Conservation (phyloP, 2,797 vertebrate genomes). For the Scyliorhinus canicula region DNA sequence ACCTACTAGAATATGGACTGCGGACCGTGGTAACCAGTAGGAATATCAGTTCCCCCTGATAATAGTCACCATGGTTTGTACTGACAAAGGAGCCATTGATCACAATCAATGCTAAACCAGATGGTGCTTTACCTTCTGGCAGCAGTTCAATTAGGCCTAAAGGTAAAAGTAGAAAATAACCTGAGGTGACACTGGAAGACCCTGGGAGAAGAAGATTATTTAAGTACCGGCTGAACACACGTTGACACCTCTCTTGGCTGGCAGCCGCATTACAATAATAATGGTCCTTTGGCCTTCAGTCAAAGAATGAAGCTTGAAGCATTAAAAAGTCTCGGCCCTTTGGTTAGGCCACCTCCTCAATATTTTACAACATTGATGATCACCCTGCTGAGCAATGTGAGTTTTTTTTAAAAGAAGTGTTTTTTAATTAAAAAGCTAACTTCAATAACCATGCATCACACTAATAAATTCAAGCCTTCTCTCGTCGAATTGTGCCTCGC, state of each 20-base stretch:
- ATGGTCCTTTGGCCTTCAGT: background rate
- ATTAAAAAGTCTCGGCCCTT: background rate
- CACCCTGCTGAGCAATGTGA: background rate
- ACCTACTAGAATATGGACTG: background rate
- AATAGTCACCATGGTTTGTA: background rate
- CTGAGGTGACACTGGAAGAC: background rate
- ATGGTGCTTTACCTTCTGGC: background rate
- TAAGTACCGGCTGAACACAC: background rate
- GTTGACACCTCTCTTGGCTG: background rate
- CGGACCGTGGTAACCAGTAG: no score
- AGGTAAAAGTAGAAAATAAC: background rate
- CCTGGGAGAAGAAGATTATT: background rate
- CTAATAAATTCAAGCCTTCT: constrained; percentile 45
- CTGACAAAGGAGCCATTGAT: background rate
- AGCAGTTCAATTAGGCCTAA: background rate
- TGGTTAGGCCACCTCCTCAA: background rate
- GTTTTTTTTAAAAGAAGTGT: constrained; percentile 23
- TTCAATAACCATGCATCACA: constrained; percentile 45
- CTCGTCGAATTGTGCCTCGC: constrained; percentile 42
- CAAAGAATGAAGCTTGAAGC: background rate
- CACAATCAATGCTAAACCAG: background rate
- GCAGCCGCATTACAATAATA: background rate
- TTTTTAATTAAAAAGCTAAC: constrained; percentile 49
- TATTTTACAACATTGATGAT: background rate
- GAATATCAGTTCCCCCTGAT: background rate